Conservation (phyloP, 2,888 invertebrate genomes). For the Bedellia somnulentella region DNA sequence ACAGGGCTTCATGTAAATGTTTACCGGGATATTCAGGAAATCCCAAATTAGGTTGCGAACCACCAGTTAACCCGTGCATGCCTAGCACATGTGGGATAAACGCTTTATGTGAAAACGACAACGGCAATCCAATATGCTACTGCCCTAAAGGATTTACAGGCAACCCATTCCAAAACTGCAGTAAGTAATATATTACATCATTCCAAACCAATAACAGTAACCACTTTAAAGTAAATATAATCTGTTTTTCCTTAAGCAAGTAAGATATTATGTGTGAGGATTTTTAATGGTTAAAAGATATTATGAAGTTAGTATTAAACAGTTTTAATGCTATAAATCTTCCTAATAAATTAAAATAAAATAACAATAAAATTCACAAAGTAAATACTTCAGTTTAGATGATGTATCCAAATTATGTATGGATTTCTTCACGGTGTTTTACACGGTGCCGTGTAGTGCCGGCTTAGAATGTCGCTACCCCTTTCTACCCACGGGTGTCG, state of each 20-base stretch:
- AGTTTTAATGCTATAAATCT: neutral
- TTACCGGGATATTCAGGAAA: constrained; percentile 80
- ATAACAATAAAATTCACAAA: no score
- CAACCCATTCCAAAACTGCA: constrained; percentile 88
- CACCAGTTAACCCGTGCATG: constrained; percentile 76
- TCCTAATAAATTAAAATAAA: neutral
- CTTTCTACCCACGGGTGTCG: no score
- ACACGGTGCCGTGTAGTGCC: no score
- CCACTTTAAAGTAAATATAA: no score
- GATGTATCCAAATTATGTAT: no score
- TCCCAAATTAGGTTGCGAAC: constrained; percentile 70
- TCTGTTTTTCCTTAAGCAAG: no score
- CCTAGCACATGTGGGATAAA: constrained; percentile 88
- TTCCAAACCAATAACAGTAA: constrained; percentile 3
- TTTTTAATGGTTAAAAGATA: neutral
- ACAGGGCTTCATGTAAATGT: constrained; percentile 80
- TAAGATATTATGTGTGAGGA: no score
- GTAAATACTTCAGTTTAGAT: no score
- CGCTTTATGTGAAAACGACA: constrained; percentile 81
- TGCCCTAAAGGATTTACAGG: constrained; percentile 89
- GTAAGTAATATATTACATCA: no score
- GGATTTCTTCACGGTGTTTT: no score
- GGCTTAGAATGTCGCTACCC: no score
- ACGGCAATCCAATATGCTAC: constrained; percentile 84
- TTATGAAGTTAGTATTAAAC: neutral